Evolutionary conservation across 2,113 vertebrate genomes (phyloP).

Genomic region (Oreotragus oreotragus): DNA sequence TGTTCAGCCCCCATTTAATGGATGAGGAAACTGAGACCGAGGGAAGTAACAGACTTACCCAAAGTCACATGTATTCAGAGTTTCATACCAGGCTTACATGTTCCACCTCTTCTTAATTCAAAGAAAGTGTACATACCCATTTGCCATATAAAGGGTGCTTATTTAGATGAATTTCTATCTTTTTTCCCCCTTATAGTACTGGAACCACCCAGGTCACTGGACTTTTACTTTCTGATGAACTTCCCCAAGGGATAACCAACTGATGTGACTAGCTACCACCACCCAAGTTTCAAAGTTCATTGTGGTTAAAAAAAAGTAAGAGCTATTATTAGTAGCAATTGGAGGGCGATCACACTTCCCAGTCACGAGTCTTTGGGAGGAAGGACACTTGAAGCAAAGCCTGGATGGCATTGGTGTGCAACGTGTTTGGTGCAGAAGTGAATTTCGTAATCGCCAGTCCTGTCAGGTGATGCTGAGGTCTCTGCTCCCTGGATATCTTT

Average conservation of each 20-base stretch:
- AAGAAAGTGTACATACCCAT: not conserved
- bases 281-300: slow-evolving; percentile 57
- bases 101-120: not conserved
- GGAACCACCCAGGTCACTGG: not conserved
- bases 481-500: slow-evolving; percentile 16
- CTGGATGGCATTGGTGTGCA: not conserved
- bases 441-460: slow-evolving; percentile 30
- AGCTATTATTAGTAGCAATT: slow-evolving; percentile 59
- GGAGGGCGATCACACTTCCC: slow-evolving; percentile 29
- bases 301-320: not conserved
- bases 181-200: not conserved
- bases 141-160: not conserved
- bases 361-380: slow-evolving; percentile 49
- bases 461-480: slow-evolving; percentile 44
- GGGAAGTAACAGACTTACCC: not conserved
- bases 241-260: not conserved
- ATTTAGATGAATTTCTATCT: not conserved
- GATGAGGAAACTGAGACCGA: not conserved
- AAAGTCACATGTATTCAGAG: not conserved
- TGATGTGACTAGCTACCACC: slow-evolving; percentile 27
- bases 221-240: slow-evolving; percentile 27
- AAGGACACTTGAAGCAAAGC: slow-evolving; percentile 45
- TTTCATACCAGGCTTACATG: not conserved
- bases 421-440: slow-evolving; percentile 9
- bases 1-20: not conserved